Evolutionary conservation across 2,797 vertebrate species (phyloP).

Genomic region (Rhabdophis nuchalis): DNA sequence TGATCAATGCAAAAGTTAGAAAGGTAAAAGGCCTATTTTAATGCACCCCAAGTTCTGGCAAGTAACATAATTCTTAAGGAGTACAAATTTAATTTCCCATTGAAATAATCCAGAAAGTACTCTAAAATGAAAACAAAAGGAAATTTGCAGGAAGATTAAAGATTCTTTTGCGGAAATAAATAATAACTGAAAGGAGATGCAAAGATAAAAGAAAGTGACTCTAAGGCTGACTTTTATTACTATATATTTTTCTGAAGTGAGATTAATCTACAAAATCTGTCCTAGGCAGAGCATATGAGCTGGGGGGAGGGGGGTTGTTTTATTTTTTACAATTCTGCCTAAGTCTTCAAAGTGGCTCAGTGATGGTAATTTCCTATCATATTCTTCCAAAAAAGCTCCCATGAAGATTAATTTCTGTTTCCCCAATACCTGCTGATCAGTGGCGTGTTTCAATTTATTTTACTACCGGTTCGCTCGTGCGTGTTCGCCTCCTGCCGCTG

Average conservation of each 20-base stretch:
- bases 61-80: neutral
- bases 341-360: neutral
- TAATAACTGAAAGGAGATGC: neutral
- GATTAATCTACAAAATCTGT: neutral
- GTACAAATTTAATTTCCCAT: neutral
- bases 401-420: neutral
- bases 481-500: too few species aligned
- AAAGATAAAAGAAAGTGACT: neutral
- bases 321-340: neutral
- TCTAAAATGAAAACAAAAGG: neutral
- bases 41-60: neutral
- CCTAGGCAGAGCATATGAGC: neutral
- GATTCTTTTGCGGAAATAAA: neutral
- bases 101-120: neutral
- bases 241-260: neutral
- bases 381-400: neutral
- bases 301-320: too few species aligned
- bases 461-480: too few species aligned
- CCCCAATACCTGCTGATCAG: neutral
- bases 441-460: too few species aligned
- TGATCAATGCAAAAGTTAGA: neutral
- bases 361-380: neutral
- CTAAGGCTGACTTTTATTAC: neutral
- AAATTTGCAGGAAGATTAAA: neutral
- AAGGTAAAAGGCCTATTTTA: neutral